Conservation (phyloP, 2,113 vertebrate species). For the Alaudala cheleensis region DNA sequence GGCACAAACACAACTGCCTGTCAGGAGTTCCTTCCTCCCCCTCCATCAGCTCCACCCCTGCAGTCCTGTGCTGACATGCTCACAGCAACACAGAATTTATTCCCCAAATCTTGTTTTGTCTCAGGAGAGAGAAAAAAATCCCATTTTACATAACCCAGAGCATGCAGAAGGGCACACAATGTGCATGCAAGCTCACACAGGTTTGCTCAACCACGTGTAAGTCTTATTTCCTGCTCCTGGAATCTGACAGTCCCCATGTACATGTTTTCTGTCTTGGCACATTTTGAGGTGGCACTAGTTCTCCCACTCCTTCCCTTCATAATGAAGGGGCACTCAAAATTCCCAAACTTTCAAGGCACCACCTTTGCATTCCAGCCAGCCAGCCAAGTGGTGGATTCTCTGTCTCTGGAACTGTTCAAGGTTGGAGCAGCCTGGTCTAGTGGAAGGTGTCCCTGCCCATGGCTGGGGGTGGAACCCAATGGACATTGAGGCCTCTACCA, state of each 20-base stretch:
- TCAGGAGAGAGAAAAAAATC: not conserved
- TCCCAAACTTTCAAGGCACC: not conserved
- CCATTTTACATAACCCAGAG: not conserved
- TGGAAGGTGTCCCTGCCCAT: not conserved
- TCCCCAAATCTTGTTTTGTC: slow-evolving; percentile 45
- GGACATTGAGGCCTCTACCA: not conserved
- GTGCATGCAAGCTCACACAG: not conserved
- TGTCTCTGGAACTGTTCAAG: not conserved
- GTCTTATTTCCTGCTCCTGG: not conserved
- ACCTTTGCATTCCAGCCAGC: not conserved
- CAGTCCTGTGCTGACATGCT: slow-evolving; percentile 37
- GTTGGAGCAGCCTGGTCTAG: not conserved
- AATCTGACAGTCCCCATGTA: not conserved
- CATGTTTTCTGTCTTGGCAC: not conserved
- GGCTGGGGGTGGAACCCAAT: fast-evolving
- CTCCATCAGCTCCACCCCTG: not conserved
- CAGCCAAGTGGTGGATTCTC: not conserved
- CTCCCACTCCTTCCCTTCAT: not conserved
- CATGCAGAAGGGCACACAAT: not conserved
- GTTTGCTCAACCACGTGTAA: not conserved
- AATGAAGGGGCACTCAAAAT: not conserved
- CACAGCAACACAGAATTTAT: not conserved
- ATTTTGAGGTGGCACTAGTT: not conserved
- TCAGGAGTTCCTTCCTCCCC: not conserved
- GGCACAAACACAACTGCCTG: not conserved